phyloP scores from a whole-genome alignment of 2,888 invertebrate species.

The Mesorhabditis spiculigera region DNA sequence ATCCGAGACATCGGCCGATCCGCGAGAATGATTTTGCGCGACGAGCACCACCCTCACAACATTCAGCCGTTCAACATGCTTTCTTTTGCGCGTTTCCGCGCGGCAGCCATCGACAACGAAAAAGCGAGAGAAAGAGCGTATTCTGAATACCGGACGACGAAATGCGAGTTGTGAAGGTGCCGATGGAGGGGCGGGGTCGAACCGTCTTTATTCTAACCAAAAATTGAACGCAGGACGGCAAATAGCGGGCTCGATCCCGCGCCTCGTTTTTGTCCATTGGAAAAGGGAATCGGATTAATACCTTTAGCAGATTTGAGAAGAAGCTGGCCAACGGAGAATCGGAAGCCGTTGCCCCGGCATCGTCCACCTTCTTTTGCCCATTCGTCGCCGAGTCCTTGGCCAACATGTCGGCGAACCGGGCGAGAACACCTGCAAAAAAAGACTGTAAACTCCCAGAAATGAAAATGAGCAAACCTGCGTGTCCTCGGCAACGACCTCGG shows the following conservation, averaged over 20 bases:
- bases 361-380: constrained; percentile 14
- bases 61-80: too few species aligned
- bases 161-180: background rate
- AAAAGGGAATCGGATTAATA: background rate
- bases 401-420: background rate
- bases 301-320: constrained; percentile 53
- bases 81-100: too few species aligned
- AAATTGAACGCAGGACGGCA: too few species aligned
- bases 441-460: background rate
- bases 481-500: constrained; percentile 43
- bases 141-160: constrained; percentile 5
- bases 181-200: background rate
- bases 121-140: background rate
- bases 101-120: background rate
- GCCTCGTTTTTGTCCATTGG: too few species aligned
- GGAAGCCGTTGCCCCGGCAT: constrained; percentile 31
- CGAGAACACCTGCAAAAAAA: constrained; percentile 6
- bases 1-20: too few species aligned
- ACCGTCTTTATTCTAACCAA: too few species aligned
- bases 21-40: too few species aligned
- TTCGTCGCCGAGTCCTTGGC: constrained; percentile 19
- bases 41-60: too few species aligned
- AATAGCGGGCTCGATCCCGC: too few species aligned
- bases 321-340: constrained; percentile 52
- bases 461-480: constrained; percentile 25